Base-by-base conservation (phyloP, 2,888 invertebrate species). In the Ectemnius continuus region DNA sequence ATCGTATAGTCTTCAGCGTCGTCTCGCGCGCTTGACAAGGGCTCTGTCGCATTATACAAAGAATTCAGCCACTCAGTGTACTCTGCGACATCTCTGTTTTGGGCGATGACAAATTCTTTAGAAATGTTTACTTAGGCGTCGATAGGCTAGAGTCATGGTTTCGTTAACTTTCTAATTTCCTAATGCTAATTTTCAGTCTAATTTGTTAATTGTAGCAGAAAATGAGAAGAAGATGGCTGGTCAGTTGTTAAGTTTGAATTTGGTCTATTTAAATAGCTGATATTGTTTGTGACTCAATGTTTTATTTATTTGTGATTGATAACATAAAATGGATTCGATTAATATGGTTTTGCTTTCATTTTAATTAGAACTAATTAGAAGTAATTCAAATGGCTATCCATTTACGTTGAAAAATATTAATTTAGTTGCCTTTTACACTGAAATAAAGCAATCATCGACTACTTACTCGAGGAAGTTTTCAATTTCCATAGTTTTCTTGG, bases 401-500 rank as follows among this genome's bases (percentile, higher is more conserved):
- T 28, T 28, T 28, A 28, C 5, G 28, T 28, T 5, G 28, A 5
- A 4, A 36, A 36, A 36, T 11, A 36, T 11, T 36, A 6, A 11
- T 0, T 36, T 36, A 36, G 8, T 36, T 36, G 11, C 5, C 11
- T 11, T 6, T 36, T 36, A 11, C 1, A 4, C 36, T 36, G 36
- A 36, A 36, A 36, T 36, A 4, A 36, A 36, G 36, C 36, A 8
- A 36, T 62, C 46, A 69, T 70, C 58, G 13, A 61, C 57, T 76
- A 83, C 86, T 88, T 84, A 87, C 82, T 91, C 85, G 6, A 92
- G 86, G 69, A 90, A 84, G 18, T 84, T 76, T 73, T 90, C 86
- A 26, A 91, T 84, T 61, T 86, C 83, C 67, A 89, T 82, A n/a
- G 91, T 91, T 79, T 88, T 91, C 20, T 84, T 84, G 2, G 89